A percentile compares a stretch with the other conserved stretches of the same genome.
These are phyloP conservation scores for Agrotis clavis DNA, from an alignment of 2,888 invertebrate genomes.

Conservation along the genomic window DNA sequence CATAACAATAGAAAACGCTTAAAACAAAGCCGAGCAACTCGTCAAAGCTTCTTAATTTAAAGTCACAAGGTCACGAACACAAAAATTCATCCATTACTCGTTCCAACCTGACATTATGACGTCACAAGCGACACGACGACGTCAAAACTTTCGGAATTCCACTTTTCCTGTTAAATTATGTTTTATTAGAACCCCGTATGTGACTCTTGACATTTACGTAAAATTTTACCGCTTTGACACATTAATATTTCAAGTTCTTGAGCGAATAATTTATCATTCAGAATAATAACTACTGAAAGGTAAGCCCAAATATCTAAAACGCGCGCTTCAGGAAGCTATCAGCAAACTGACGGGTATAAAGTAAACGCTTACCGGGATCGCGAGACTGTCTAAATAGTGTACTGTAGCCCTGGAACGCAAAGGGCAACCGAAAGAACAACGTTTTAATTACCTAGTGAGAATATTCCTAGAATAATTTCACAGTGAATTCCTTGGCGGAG, in stretches of 20 bases:
- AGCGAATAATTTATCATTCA: neutral
- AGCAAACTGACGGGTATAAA: no score
- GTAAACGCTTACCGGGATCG: no score
- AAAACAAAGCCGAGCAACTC: slow-evolving; percentile 21
- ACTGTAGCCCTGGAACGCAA: no score
- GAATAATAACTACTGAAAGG: neutral
- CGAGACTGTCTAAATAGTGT: no score
- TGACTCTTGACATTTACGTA: slow-evolving; percentile 32
- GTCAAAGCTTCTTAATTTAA: slow-evolving; percentile 31
- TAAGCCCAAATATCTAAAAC: no score
- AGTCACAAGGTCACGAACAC: slow-evolving; percentile 19
- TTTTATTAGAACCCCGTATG: slow-evolving; percentile 28
- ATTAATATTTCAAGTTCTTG: slow-evolving; percentile 24
- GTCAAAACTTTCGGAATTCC: slow-evolving; percentile 44
- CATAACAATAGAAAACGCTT: slow-evolving; percentile 6
- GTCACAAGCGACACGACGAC: slow-evolving; percentile 31
- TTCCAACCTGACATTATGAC: slow-evolving; percentile 34
- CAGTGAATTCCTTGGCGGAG: no score
- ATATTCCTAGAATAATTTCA: no score
- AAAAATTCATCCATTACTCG: slow-evolving; percentile 47
- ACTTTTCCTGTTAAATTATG: slow-evolving; percentile 38
- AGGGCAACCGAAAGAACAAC: no score
- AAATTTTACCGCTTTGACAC: slow-evolving; percentile 15
- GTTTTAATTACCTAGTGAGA: no score
- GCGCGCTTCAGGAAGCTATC: no score